A percentile compares a stretch with the other conserved stretches of the same genome.
phyloP scores from a whole-genome alignment of 2,888 invertebrate genomes.

The Hemicrepidius hirtus region DNA sequence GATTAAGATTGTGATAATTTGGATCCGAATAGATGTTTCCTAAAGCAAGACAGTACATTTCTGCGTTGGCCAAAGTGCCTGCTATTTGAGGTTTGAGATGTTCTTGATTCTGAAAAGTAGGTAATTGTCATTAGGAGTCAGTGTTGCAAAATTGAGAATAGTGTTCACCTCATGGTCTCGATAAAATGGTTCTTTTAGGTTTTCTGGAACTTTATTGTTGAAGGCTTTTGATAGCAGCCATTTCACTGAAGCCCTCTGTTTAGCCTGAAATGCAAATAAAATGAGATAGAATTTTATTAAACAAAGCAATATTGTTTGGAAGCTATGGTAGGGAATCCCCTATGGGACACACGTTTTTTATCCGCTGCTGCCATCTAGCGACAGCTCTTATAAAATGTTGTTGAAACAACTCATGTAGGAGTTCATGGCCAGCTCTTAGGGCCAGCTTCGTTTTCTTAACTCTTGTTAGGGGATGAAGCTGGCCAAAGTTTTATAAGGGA shows the following conservation, averaged over 20 bases:
- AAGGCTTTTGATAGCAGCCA: slow-evolving; percentile 98
- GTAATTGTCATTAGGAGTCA: too few relatives aligned
- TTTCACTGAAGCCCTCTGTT: slow-evolving; percentile 95
- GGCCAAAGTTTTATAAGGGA: too few relatives aligned
- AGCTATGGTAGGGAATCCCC: too few relatives aligned
- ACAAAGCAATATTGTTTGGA: background rate
- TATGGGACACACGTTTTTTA: too few relatives aligned
- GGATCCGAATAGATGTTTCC: slow-evolving; percentile 97
- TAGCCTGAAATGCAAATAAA: slow-evolving; percentile 80
- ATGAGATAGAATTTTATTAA: background rate
- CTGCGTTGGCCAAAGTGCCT: slow-evolving; percentile 93
- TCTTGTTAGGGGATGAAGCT: too few relatives aligned
- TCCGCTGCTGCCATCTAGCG: too few relatives aligned
- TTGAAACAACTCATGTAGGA: too few relatives aligned
- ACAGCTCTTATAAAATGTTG: too few relatives aligned
- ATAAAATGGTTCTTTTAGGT: slow-evolving; percentile 95
- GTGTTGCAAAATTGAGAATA: background rate
- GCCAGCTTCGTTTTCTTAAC: too few relatives aligned
- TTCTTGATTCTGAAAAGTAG: slow-evolving; percentile 95
- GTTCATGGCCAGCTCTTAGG: too few relatives aligned
- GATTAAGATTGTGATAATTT: slow-evolving; percentile 96
- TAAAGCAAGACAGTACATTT: slow-evolving; percentile 94
- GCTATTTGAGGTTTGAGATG: slow-evolving; percentile 95
- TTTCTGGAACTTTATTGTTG: slow-evolving; percentile 95
- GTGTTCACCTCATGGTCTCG: slow-evolving; percentile 87